These are phyloP conservation scores for Pseudachorutes palmiensis DNA, from an alignment of 1,140 invertebrate species.

Conservation along the genomic window DNA sequence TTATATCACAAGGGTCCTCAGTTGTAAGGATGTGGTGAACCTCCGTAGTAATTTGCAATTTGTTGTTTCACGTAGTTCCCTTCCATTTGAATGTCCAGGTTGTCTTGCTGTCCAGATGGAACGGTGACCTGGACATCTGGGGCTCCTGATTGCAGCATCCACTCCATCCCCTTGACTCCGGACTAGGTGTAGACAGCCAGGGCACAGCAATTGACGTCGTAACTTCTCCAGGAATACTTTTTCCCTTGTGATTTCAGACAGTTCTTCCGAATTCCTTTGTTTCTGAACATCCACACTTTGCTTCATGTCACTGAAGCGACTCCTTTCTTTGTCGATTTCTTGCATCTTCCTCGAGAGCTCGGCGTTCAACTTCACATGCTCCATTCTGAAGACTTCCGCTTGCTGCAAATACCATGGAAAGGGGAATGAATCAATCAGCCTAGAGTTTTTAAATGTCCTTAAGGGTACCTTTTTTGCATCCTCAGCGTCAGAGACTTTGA, in stretches of 20 bases:
- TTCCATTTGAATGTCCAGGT: too few species aligned
- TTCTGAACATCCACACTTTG: conserved; percentile 20
- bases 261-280: conserved; percentile 24
- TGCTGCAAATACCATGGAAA: conserved; percentile 19
- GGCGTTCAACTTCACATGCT: conserved; percentile 16
- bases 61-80: too few species aligned
- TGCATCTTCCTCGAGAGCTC: conserved; percentile 18
- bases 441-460: too few species aligned
- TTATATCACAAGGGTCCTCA: too few species aligned
- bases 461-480: conserved; percentile 31
- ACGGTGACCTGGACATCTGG: too few species aligned
- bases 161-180: conserved; percentile 22
- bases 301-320: conserved; percentile 8
- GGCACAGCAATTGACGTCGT: conserved; percentile 31
- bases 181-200: conserved; percentile 25
- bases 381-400: conserved; percentile 22
- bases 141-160: too few species aligned
- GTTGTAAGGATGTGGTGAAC: too few species aligned
- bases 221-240: conserved; percentile 32
- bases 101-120: too few species aligned
- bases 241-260: conserved; percentile 30
- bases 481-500: conserved; percentile 27
- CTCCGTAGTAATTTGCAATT: too few species aligned
- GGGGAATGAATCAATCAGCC: not conserved
- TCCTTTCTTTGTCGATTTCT: conserved; percentile 24